Evolutionary conservation across 2,113 vertebrate species (phyloP).

Genomic region (Prolemur simus): DNA sequence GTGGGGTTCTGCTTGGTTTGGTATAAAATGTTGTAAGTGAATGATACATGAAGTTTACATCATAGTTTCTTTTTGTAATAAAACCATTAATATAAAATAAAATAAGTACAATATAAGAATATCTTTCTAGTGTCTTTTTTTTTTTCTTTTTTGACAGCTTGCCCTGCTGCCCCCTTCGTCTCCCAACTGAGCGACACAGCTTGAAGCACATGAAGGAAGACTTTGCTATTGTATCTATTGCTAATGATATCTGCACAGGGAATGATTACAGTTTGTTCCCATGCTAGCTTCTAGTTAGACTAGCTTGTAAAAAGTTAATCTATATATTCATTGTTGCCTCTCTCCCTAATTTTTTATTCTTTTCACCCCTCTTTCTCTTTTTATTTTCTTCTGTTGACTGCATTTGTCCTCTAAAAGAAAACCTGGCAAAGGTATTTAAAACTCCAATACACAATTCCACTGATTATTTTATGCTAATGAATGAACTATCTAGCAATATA

Average conservation of each 20-base stretch:
- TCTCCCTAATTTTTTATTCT: background rate
- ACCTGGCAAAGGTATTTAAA: constrained; percentile 60
- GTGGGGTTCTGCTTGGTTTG: constrained; percentile 58
- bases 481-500: constrained; percentile 81
- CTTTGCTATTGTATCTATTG: constrained; percentile 46
- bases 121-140: background rate
- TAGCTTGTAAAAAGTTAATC: constrained; percentile 52
- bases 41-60: constrained; percentile 71
- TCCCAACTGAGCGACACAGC: background rate
- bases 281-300: constrained; percentile 42
- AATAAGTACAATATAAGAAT: constrained; percentile 70
- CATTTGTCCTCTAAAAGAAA: constrained; percentile 58
- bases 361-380: background rate
- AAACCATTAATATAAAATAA: constrained; percentile 70
- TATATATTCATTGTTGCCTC: background rate
- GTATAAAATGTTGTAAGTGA: constrained; percentile 66
- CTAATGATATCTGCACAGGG: constrained; percentile 46
- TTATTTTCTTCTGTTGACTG: constrained; percentile 23
- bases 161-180: background rate
- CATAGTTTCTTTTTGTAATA: constrained; percentile 69
- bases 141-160: constrained; percentile 1
- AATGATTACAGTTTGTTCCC: constrained; percentile 63
- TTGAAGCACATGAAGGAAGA: constrained; percentile 53
- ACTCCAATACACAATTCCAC: constrained; percentile 68
- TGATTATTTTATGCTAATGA: constrained; percentile 86